phyloP scores from a whole-genome alignment of 1,140 invertebrate genomes.

The Drosophila asahinai region DNA sequence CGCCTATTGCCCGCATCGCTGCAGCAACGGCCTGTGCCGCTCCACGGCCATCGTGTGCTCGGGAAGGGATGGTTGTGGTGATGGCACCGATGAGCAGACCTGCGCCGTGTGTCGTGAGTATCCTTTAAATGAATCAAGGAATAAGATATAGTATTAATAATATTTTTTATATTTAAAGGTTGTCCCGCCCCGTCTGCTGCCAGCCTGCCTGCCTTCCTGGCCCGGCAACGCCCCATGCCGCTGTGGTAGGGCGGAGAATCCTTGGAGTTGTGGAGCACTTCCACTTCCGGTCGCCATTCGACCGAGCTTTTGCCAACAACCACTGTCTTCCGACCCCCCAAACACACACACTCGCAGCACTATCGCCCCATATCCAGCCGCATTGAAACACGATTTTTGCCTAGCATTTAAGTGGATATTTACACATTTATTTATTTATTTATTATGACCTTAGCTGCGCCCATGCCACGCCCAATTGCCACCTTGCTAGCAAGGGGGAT shows the following conservation, averaged over 20 bases:
- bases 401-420: slow-evolving; percentile 78
- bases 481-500: slow-evolving; percentile 83
- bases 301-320: slow-evolving; percentile 37
- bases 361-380: slow-evolving; percentile 26
- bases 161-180: slow-evolving; percentile 82
- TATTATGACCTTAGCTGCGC: slow-evolving; percentile 69
- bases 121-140: background rate
- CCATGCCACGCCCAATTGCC: slow-evolving; percentile 76
- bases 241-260: slow-evolving; percentile 65
- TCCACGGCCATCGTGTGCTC: slow-evolving; percentile 95
- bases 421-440: slow-evolving; percentile 80
- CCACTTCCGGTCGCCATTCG: slow-evolving; percentile 16
- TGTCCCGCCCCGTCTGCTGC: slow-evolving; percentile 86
- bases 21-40: slow-evolving; percentile 93
- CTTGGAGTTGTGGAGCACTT: background rate
- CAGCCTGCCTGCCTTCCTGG: slow-evolving; percentile 63
- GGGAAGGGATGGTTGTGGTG: slow-evolving; percentile 94
- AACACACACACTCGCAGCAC: slow-evolving; percentile 25
- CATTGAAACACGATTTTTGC: slow-evolving; percentile 55
- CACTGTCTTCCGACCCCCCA: slow-evolving; percentile 38
- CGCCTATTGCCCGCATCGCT: slow-evolving; percentile 90
- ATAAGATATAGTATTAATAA: background rate
- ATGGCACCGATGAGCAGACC: slow-evolving; percentile 93
- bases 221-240: slow-evolving; percentile 77
- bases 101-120: slow-evolving; percentile 95